Base-by-base conservation (phyloP, 2,888 invertebrate species). In the Hyles lineata region DNA sequence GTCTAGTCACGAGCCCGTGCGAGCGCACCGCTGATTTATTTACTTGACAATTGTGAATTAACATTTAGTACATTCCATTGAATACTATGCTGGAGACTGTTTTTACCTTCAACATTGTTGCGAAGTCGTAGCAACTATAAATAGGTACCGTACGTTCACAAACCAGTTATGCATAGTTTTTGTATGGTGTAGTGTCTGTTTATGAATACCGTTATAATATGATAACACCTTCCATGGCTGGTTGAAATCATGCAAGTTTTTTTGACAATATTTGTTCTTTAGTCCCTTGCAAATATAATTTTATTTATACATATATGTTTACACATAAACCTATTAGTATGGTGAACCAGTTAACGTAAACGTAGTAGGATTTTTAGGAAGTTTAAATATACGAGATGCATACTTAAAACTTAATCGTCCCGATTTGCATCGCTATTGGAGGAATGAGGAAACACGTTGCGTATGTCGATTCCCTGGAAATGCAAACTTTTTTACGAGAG, bases 1-100 rank as follows among this genome's bases (percentile, higher is more conserved):
- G 21, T 70, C 76, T 77, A 73, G 80, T 82, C 80, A 82, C 79
- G 80, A 78, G 77, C 77, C 29, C 59, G 63, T 60, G 73, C 71
- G 71, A 75, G 63, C 74, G 71, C 52, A 73, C 76, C 73, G 77
- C 74, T 80, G 78, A 76, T 80, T 80, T 80, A 77, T 74, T 67
- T 67, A 67, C 67, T 67, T 67, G 67, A 23, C 67, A 67, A 67
- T 67, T 50, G 50, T 25, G 17, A 67, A 67, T 67, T 67, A 67
- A 67, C 50, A 67, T 67, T 63, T 63, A 63, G 63, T 67, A 67
- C 67, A 67, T 67, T 67, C 63, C 63, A 67, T 67, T 67, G 63
- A 43, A 67, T 67, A 67, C 63, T 21, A 23, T 67, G 5, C n/a
- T 19, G 35, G 63, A 63, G 19, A 63, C 63, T 50, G 67, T 50